Base-by-base conservation (phyloP, 2,113 vertebrate genomes). In the Epinephelus fuscoguttatus region DNA sequence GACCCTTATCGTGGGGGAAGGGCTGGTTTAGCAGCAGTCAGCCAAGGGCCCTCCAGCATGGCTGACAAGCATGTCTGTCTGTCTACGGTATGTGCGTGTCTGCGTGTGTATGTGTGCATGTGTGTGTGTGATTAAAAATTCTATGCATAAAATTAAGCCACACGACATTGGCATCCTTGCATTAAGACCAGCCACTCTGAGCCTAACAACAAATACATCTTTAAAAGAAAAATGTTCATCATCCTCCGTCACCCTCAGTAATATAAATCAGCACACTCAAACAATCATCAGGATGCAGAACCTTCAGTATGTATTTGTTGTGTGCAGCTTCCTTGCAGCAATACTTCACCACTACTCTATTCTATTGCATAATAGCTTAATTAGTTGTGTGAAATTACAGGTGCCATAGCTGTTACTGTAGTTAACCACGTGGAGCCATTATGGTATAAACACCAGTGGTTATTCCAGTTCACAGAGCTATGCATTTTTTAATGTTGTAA, bases 31-130 rank as follows among this genome's bases (percentile, higher is more conserved):
- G 87, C 80, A 92, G 93, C 82, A 92, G 91, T 91, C 85, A 90
- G 89, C 92, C 90, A 87, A 93, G 78, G 86, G 81, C 91, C 88
- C 92, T 93, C 88, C 91, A 93, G 94, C 93, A 30, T 88, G 73
- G 92, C 92, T 95, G 91, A 92, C 94, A 90, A 93, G 91, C 92
- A 90, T 91, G 92, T 90, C 90, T 94, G 90, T 89, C 89, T 89
- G 86, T 87, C 87, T 81, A 40, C 50, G 53, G 37, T 56, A 23
- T 75, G 82, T 82, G 50, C 27, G 50, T 66, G 61, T 66, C 15
- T 75, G 3, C 56, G 21, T 73, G 17, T 75, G 23, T 70, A 14
- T 60, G 56, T 82, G 72, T 75, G 80, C 27, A 27, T 64, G 30
- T 75, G 55, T 66, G 45, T 55, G 67, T 70, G 27, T 45, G 42